Evolutionary conservation across 1,140 invertebrate genomes (phyloP), one percentile per base, ranked within the genome.

Genomic region (Achroia grisella): DNA sequence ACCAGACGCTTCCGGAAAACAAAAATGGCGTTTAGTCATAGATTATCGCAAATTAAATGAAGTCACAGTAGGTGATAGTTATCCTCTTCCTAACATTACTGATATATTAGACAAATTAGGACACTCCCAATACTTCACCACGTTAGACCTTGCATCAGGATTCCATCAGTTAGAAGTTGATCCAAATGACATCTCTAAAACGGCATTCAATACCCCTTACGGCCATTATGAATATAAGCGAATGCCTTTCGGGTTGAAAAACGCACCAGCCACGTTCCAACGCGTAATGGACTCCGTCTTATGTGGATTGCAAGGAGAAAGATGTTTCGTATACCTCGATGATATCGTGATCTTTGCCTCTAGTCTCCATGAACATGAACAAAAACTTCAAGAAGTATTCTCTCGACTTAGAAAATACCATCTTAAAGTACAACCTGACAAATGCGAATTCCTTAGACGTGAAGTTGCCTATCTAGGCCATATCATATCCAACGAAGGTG

Each of bases 61-160:
- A 8, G 37, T 43, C 47, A 62, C 79, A 9, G 62, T 84, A n/a
- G 56, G 57, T 9, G 76, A 78, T 51, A 70, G 14, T 8, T 56
- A 50, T 44, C 53, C 53, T 12, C 31, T 56, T n/a, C 53, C 50
- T 10, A 12, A 46, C 9, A 52, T 52, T 4, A 36, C 15, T 5
- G 50, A 52, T 12, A 52, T 52, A 17, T 9, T 56, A 27, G 53
- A 56, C 28, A 48, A 47, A 29, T 28, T 56, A 52, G 50, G 50
- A 14, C 27, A 45, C 6, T 36, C 37, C 13, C 44, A 47, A 41
- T 52, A 47, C 40, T 52, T 52, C 10, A 47, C 12, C 10, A 37
- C 34, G 10, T 12, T 44, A 6, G 43, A 44, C n/a, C 13, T 44
- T n/a, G n/a, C 23, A 4, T 15, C 10, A 8, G 43, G 43, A 8